Evolutionary conservation across 2,888 invertebrate species (phyloP).

Genomic region (Drosophila dives): DNA sequence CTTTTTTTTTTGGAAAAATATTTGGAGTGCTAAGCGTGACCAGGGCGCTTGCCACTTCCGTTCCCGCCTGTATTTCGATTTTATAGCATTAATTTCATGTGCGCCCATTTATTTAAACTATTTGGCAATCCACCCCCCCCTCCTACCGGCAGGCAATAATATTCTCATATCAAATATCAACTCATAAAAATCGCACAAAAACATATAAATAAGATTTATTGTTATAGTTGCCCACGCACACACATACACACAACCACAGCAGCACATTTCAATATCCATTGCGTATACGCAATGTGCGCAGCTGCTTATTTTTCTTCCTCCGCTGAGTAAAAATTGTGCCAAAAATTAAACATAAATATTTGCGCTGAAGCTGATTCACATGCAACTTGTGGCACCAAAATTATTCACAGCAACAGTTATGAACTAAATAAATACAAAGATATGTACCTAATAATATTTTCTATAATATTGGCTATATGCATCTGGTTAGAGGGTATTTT

Average conservation of each 20-base stretch:
- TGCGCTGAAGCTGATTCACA: constrained; percentile 37
- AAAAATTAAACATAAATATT: constrained; percentile 70
- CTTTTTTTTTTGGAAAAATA: neutral
- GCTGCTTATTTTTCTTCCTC: constrained; percentile 1
- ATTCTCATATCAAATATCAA: constrained; percentile 62
- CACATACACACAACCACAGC: constrained; percentile 11
- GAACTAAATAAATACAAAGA: neutral
- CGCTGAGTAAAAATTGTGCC: constrained; percentile 60
- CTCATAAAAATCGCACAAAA: constrained; percentile 79
- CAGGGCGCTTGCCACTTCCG: constrained; percentile 67
- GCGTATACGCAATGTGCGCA: constrained; percentile 57
- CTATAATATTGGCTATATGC: no score
- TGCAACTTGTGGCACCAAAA: constrained; percentile 24
- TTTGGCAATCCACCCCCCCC: constrained; percentile 25
- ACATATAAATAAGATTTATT: constrained; percentile 76
- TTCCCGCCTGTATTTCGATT: constrained; percentile 63
- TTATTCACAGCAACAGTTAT: neutral
- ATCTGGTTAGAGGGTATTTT: constrained; percentile 24
- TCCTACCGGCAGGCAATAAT: constrained; percentile 10
- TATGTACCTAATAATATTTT: neutral
- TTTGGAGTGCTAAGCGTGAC: constrained; percentile 62
- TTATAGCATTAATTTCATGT: constrained; percentile 50
- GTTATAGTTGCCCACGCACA: constrained; percentile 57
- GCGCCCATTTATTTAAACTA: constrained; percentile 74
- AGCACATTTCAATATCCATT: constrained; percentile 36